Evolutionary conservation across 2,888 invertebrate species (phyloP).

Genomic region (Apodemia zela): DNA sequence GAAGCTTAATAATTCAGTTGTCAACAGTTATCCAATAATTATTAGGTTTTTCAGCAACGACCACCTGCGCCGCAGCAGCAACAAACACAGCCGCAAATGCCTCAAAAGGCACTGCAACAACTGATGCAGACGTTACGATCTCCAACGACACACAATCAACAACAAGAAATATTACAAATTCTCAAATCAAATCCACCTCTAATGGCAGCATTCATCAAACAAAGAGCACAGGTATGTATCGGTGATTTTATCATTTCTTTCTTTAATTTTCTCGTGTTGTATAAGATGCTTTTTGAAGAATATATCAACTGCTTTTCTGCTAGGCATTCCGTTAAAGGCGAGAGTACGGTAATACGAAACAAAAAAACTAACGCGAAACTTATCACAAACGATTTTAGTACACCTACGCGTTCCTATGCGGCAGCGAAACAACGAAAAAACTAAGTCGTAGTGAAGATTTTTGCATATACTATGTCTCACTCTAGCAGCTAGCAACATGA

Average conservation of each 20-base stretch:
- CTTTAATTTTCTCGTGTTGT: no score
- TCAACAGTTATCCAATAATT: neutral
- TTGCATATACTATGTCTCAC: no score
- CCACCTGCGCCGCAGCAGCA: conserved; percentile 64
- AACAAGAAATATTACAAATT: conserved; percentile 92
- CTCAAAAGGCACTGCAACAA: conserved; percentile 87
- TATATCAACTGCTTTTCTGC: neutral
- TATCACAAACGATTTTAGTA: no score
- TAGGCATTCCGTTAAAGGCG: no score
- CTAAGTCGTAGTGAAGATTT: no score
- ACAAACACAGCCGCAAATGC: conserved; percentile 60
- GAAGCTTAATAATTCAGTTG: neutral
- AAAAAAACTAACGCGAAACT: no score
- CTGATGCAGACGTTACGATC: conserved; percentile 94
- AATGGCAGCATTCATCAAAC: conserved; percentile 97
- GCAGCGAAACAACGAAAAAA: no score
- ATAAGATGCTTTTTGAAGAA: neutral
- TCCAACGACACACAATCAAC: conserved; percentile 94
- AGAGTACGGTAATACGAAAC: no score
- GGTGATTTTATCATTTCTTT: no score
- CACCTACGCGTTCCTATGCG: no score
- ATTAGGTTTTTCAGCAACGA: conserved; percentile 38
- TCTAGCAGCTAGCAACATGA: no score
- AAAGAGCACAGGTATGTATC: conserved; percentile 85
- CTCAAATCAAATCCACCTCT: conserved; percentile 96